A percentile compares a stretch with the other conserved stretches of the same genome.
Evolutionary conservation across 2,113 vertebrate genomes (phyloP).

Genomic region (Speoplatyrhinus poulsoni): DNA sequence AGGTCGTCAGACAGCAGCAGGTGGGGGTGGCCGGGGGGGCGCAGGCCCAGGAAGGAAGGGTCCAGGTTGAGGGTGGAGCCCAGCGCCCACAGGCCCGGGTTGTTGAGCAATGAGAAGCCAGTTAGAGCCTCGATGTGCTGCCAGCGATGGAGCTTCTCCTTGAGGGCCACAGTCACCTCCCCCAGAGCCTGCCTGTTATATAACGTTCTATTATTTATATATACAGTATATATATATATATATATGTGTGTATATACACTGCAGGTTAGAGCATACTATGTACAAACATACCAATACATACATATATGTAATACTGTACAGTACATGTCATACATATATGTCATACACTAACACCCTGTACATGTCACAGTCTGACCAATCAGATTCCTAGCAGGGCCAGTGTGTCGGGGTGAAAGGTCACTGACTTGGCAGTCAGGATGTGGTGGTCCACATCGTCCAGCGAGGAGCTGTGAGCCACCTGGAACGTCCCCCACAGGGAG

Average conservation of each 20-base stretch:
- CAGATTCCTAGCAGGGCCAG: too few species aligned
- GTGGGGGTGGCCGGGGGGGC: slow-evolving; percentile 81
- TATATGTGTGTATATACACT: too few species aligned
- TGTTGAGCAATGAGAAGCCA: slow-evolving; percentile 88
- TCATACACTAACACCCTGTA: too few species aligned
- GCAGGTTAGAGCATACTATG: too few species aligned
- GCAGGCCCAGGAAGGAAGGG: slow-evolving; percentile 85
- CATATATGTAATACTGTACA: too few species aligned
- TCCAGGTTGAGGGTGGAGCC: slow-evolving; percentile 88
- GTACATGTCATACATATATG: too few species aligned
- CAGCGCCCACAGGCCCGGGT: slow-evolving; percentile 86
- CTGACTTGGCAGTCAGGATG: slow-evolving; percentile 95
- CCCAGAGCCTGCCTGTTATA: slow-evolving; percentile 85
- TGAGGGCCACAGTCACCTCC: slow-evolving; percentile 87
- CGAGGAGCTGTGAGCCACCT: slow-evolving; percentile 94
- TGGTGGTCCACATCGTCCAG: slow-evolving; percentile 96
- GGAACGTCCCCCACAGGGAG: slow-evolving; percentile 92
- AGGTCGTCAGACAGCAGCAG: slow-evolving; percentile 92
- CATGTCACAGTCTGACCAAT: too few species aligned
- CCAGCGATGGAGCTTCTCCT: slow-evolving; percentile 92
- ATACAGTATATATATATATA: too few species aligned
- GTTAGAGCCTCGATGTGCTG: slow-evolving; percentile 91
- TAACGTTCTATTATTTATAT: too few species aligned
- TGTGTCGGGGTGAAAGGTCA: slow-evolving; percentile 13
- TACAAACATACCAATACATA: too few species aligned